Conservation (phyloP, 2,113 vertebrate genomes). For the Numenius arquata region DNA sequence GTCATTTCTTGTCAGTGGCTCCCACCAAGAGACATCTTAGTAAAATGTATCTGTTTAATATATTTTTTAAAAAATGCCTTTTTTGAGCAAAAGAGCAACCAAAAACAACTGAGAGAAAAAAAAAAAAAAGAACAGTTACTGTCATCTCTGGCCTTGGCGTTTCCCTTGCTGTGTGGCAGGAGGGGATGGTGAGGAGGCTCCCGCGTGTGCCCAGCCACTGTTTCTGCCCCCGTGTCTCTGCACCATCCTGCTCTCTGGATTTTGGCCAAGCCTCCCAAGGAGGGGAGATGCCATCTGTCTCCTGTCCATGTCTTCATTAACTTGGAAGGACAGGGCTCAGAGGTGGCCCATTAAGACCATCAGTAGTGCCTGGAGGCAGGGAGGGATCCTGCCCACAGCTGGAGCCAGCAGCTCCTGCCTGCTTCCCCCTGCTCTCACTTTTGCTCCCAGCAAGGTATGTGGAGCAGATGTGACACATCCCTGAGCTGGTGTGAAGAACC, state of each 20-base stretch:
- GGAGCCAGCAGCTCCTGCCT: not conserved
- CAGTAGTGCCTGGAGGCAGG: not conserved
- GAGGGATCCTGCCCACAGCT: not conserved
- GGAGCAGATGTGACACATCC: not conserved
- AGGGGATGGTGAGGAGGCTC: not conserved
- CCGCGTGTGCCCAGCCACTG: fast-evolving
- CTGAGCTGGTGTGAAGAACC: not conserved
- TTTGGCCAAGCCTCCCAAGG: not conserved
- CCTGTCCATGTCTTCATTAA: not conserved
- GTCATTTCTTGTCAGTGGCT: conserved; percentile 66
- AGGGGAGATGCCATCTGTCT: not conserved
- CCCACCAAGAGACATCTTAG: conserved; percentile 62
- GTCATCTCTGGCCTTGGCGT: conserved; percentile 8
- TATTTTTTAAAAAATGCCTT: conserved; percentile 66
- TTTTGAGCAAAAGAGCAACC: conserved; percentile 50
- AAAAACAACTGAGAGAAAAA: not conserved
- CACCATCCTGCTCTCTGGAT: not conserved
- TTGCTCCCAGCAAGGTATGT: not conserved
- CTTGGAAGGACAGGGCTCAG: not conserved
- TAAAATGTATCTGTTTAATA: conserved; percentile 75
- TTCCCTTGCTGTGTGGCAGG: not conserved
- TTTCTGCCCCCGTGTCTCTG: fast-evolving
- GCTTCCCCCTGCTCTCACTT: not conserved
- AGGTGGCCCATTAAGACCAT: not conserved
- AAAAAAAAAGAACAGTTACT: not conserved